Evolutionary conservation across 2,888 invertebrate species (phyloP), one percentile per base, ranked within the genome.

Genomic region (Candidula unifasciata): DNA sequence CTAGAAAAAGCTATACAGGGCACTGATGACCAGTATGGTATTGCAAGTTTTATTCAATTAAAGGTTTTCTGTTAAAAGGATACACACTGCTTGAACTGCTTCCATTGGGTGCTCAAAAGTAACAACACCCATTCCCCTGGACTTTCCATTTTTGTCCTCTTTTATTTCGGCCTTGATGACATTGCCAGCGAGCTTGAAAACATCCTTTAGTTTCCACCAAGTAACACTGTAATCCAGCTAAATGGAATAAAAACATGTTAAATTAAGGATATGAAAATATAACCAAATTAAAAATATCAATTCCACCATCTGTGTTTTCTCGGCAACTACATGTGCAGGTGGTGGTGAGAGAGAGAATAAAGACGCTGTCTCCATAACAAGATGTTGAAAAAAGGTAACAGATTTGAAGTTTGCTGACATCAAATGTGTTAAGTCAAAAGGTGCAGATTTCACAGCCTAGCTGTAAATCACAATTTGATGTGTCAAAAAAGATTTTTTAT

Each of bases 31-130:
- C n/a, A n/a, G n/a, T n/a, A n/a, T n/a, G n/a, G n/a, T n/a, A n/a
- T n/a, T n/a, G n/a, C n/a, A n/a, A n/a, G n/a, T n/a, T n/a, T n/a
- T 44, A 10, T 44, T 44, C 44, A 68, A 27, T 27, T 68, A 30
- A 68, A 10, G 8, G 8, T 27, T 30, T 68, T 68, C 27, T 66
- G 57, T 82, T 24, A 68, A 91, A 37, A 93, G 92, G 92, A 92
- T 91, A 93, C 92, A 92, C 92, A 99, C 98, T n/a, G 99, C 98
- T 95, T 98, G 96, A 8, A 99, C 99, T 64, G 99, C 98, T 95
- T 99, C 99, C 68, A 99, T 97, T 0, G 99, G 99, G 94, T 98
- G 98, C 92, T 98, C 98, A 95, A 96, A 99, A 94, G 98, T 97
- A 89, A 99, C 96, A 64, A 98, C 97, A 88, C 97, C 98, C 95